Conservation (phyloP, 1,140 invertebrate genomes). For the Macrotrachela quadricornifera region DNA sequence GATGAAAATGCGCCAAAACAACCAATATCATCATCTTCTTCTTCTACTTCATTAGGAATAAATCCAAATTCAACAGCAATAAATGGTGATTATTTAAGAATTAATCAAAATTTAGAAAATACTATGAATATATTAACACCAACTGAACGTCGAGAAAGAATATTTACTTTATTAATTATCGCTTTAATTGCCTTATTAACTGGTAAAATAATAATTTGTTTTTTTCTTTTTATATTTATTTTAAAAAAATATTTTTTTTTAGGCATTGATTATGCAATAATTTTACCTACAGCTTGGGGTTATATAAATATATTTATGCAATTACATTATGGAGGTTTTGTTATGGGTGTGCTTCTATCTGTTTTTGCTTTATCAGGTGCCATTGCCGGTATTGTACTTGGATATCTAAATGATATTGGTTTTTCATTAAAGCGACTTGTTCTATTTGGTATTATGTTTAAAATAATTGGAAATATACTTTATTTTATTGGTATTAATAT, state of each 20-base stretch:
- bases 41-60: too few species aligned
- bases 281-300: slow-evolving; percentile 7
- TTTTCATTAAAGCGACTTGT: slow-evolving; percentile 10
- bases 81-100: too few species aligned
- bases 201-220: too few species aligned
- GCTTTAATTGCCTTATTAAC: too few species aligned
- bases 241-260: background rate
- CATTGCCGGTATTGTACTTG: slow-evolving; percentile 12
- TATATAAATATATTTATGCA: background rate
- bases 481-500: slow-evolving; percentile 13
- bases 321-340: background rate
- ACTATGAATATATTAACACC: too few species aligned
- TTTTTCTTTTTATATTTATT: too few species aligned
- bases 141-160: too few species aligned
- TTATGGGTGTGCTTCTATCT: slow-evolving; percentile 11
- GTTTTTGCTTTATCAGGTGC: slow-evolving; percentile 12
- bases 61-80: too few species aligned
- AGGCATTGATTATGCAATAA: slow-evolving; percentile 6
- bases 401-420: slow-evolving; percentile 10
- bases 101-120: too few species aligned
- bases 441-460: slow-evolving; percentile 12
- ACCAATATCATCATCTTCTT: too few species aligned
- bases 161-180: too few species aligned
- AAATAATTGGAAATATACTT: slow-evolving; percentile 11
- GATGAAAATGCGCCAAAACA: too few species aligned